Evolutionary conservation across 2,797 vertebrate genomes (phyloP), one percentile per base, ranked within the genome.

Genomic region (Acestrorhynchus altus): DNA sequence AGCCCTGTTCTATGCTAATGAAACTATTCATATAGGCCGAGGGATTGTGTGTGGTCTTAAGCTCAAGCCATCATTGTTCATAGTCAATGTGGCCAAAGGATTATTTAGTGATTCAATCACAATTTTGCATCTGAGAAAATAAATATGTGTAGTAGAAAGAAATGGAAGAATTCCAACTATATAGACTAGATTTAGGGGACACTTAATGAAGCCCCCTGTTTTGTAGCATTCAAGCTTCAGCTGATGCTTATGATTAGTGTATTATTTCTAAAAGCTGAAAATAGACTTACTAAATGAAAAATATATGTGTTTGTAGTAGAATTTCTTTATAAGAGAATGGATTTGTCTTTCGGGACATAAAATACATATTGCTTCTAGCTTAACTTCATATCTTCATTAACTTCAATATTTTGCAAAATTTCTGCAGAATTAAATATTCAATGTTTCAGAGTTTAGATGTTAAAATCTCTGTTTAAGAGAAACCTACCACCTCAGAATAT

Each of bases 21-120:
- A 59, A 13, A 24, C 71, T 44, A 68, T 81, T 83, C 69, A 76
- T 54, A 59, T 69, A 42, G 16, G 20, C 76, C 28, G 40, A 35
- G 20, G 56, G 51, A n/a, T 11, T 9, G 26, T 65, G 65, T 68
- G 77, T 85, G 79, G 71, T 81, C 76, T 69, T 60, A 10, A 35
- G 47, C 35, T 70, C 1, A 61, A 59, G 15, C 52, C 42, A 49
- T 22, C 65, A 72, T 78, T 78, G 67, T 72, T 78, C 52, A 66
- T 46, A 47, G 44, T 66, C 49, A 76, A 35, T 67, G 22, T 67
- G 66, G 2, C 10, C 26, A 20, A 46, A 35, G 12, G 47, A 56
- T 26, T 35, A 18, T 73, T 70, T 31, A 24, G 31, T 84, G 80
- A 83, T 81, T 76, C 24, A 83, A 83, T 85, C 76, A 35, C 2